These are phyloP conservation scores for Dufourea novaeangliae DNA, from an alignment of 1,140 invertebrate species.

Conservation along the genomic window DNA sequence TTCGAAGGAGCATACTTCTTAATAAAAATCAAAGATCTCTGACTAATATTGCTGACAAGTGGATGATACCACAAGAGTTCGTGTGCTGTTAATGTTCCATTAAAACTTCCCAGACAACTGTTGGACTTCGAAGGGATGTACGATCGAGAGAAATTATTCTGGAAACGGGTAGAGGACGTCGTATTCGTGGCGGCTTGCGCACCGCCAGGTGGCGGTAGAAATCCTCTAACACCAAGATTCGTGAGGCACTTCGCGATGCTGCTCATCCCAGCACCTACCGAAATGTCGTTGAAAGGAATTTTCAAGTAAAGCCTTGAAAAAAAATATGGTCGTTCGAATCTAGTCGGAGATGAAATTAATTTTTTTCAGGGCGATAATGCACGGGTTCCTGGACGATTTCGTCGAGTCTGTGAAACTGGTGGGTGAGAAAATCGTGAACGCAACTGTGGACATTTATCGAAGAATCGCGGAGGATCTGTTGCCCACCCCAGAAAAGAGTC, in stretches of 20 bases:
- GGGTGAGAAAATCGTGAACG: slow-evolving; percentile 88
- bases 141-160: slow-evolving; percentile 92
- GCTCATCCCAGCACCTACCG: slow-evolving; percentile 88
- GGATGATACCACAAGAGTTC: too few relatives aligned
- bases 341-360: neutral
- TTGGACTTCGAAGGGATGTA: slow-evolving; percentile 92
- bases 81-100: neutral
- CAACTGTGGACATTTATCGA: slow-evolving; percentile 90
- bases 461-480: slow-evolving; percentile 89
- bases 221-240: slow-evolving; percentile 91
- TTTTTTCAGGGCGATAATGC: slow-evolving; percentile 83
- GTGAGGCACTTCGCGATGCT: slow-evolving; percentile 92
- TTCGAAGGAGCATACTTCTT: too few relatives aligned
- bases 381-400: slow-evolving; percentile 90
- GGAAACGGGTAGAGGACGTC: slow-evolving; percentile 93
- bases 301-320: slow-evolving; percentile 83
- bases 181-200: slow-evolving; percentile 92
- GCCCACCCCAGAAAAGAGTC: slow-evolving; percentile 93
- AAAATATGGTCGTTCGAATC: neutral
- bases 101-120: slow-evolving; percentile 85
- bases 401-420: slow-evolving; percentile 86
- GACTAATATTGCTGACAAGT: too few relatives aligned
- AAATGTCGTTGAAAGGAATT: slow-evolving; percentile 90
- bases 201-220: slow-evolving; percentile 93
- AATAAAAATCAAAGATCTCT: too few relatives aligned